phyloP scores from a whole-genome alignment of 2,888 invertebrate genomes.

The Sthenelais limicola region DNA sequence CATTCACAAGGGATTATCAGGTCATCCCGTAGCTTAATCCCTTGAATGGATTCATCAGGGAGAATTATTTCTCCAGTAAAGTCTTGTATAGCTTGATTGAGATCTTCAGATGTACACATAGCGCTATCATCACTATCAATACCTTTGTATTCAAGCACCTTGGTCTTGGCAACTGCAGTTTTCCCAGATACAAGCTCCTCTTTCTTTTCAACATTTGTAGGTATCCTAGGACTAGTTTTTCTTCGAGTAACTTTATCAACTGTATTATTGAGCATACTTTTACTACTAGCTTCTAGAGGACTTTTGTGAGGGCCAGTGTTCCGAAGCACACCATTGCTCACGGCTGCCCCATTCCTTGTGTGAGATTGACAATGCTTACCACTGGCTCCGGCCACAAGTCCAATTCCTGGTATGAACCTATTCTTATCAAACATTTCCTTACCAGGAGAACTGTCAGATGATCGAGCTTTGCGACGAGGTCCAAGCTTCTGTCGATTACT shows the following conservation, averaged over 20 bases:
- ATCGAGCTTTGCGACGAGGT: not conserved
- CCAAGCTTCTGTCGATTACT: constrained; percentile 18
- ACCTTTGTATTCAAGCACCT: no score
- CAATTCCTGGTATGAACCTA: not conserved
- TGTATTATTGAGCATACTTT: constrained; percentile 7
- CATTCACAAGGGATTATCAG: constrained; percentile 25
- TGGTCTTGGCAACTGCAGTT: no score
- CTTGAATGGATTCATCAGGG: not conserved
- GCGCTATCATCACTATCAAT: not conserved
- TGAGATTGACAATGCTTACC: not conserved
- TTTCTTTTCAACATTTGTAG: no score
- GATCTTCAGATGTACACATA: not conserved
- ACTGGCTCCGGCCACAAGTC: not conserved
- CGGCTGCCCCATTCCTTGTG: not conserved
- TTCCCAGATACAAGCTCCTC: no score
- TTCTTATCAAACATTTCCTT: not conserved
- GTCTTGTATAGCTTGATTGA: not conserved
- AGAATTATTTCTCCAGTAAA: constrained; percentile 4
- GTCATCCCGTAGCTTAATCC: constrained; percentile 4
- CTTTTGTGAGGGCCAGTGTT: no score
- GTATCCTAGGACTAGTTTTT: no score
- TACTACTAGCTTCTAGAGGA: no score
- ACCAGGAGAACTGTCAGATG: constrained; percentile 6
- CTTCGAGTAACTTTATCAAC: no score
- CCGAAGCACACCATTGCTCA: no score